Conservation (phyloP, 2,888 invertebrate species). For the Dolomedes plantarius region DNA sequence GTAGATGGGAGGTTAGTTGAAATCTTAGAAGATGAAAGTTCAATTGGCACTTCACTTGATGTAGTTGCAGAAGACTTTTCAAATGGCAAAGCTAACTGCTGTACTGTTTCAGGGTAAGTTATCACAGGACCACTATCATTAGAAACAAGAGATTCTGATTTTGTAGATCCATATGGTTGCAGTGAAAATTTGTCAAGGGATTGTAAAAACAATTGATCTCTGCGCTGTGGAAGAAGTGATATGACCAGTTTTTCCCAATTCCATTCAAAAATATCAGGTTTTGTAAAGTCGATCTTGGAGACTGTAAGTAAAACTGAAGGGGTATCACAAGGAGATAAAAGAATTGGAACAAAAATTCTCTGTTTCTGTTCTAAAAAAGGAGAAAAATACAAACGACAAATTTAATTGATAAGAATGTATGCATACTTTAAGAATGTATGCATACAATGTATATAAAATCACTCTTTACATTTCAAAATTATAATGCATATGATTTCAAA, state of each 20-base stretch:
- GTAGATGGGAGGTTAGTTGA: neutral
- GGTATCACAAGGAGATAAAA: slow-evolving; percentile 47
- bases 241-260: slow-evolving; percentile 52
- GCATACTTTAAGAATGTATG: too few relatives aligned
- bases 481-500: too few relatives aligned
- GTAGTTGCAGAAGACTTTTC: too few relatives aligned
- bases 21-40: neutral
- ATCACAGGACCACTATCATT: slow-evolving; percentile 26
- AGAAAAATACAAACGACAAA: too few relatives aligned
- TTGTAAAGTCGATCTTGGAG: slow-evolving; percentile 69
- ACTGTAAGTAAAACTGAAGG: slow-evolving; percentile 41
- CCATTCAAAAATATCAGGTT: slow-evolving; percentile 46
- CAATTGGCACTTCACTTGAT: too few relatives aligned
- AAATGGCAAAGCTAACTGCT: too few relatives aligned
- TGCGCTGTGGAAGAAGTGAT: slow-evolving; percentile 11
- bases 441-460: too few relatives aligned
- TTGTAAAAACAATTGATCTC: neutral
- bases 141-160: neutral
- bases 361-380: slow-evolving; percentile 40
- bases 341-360: slow-evolving; percentile 53
- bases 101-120: slow-evolving; percentile 13
- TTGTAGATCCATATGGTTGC: neutral
- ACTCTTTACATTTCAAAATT: too few relatives aligned
- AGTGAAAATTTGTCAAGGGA: neutral
- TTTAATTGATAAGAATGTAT: too few relatives aligned